A percentile compares a stretch with the other conserved stretches of the same genome.
These are phyloP conservation scores for Burhinus bistriatus DNA, from an alignment of 2,113 vertebrate genomes.

Conservation along the genomic window DNA sequence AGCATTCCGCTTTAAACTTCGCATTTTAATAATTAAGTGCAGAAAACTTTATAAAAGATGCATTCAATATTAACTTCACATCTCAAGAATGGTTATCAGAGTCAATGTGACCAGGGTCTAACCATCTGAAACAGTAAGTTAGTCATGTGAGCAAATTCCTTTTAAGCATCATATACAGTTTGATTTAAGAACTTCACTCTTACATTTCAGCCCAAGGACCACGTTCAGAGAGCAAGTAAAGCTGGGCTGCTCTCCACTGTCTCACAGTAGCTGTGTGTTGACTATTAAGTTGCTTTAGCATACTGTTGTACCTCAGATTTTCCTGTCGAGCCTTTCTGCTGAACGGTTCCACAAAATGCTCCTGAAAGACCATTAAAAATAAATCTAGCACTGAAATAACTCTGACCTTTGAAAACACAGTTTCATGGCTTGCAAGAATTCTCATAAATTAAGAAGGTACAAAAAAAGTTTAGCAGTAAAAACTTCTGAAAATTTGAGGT, in stretches of 20 bases:
- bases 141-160: neutral
- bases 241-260: constrained; percentile 87
- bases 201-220: constrained; percentile 94
- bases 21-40: neutral
- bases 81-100: neutral
- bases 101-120: neutral
- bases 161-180: neutral
- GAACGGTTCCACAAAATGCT: constrained; percentile 93
- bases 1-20: neutral
- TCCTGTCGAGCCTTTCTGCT: constrained; percentile 91
- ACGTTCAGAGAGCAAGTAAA: constrained; percentile 88
- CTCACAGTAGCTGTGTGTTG: constrained; percentile 83
- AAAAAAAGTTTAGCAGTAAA: neutral
- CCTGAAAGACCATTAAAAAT: constrained; percentile 67
- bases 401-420: neutral
- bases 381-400: neutral
- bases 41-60: neutral
- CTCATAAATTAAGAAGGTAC: neutral
- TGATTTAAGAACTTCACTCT: neutral
- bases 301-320: constrained; percentile 92
- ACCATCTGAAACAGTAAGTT: neutral
- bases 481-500: neutral
- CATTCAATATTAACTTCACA: neutral
- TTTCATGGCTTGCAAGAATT: neutral
- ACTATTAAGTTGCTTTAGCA: constrained; percentile 89